Percentiles rank a stretch among this genome's conserved stretches.
These are phyloP conservation scores for Zeugodacus cucurbitae DNA, from an alignment of 1,140 invertebrate species.

Conservation along the genomic window DNA sequence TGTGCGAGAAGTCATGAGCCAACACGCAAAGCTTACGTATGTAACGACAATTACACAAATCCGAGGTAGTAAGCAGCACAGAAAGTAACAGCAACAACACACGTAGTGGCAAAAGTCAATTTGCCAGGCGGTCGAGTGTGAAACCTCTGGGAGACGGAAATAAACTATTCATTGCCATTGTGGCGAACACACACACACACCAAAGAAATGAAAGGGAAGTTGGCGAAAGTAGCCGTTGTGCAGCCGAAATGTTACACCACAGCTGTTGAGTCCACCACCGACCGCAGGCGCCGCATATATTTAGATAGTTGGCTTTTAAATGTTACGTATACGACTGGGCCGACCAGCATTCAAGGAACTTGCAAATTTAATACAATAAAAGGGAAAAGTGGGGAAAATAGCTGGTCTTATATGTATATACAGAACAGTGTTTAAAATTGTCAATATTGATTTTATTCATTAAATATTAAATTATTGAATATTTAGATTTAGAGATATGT, in stretches of 20 bases:
- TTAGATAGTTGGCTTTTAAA: neutral
- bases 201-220: neutral
- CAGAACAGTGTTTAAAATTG: too few species aligned
- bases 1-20: neutral
- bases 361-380: neutral
- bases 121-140: neutral
- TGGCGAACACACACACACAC: neutral
- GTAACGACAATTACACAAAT: neutral
- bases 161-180: constrained; percentile 22
- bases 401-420: too few species aligned
- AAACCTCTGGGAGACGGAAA: neutral
- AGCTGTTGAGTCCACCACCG: neutral
- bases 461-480: too few species aligned
- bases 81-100: neutral
- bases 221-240: neutral
- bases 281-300: neutral
- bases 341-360: neutral
- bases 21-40: neutral
- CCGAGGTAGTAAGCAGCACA: neutral
- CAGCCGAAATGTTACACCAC: neutral
- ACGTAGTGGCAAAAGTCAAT: neutral
- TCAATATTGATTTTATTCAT: too few species aligned
- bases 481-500: too few species aligned
- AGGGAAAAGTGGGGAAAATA: neutral
- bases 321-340: neutral